Evolutionary conservation across 2,888 invertebrate species (phyloP), one percentile per base, ranked within the genome.

Genomic region (Apamea anceps): DNA sequence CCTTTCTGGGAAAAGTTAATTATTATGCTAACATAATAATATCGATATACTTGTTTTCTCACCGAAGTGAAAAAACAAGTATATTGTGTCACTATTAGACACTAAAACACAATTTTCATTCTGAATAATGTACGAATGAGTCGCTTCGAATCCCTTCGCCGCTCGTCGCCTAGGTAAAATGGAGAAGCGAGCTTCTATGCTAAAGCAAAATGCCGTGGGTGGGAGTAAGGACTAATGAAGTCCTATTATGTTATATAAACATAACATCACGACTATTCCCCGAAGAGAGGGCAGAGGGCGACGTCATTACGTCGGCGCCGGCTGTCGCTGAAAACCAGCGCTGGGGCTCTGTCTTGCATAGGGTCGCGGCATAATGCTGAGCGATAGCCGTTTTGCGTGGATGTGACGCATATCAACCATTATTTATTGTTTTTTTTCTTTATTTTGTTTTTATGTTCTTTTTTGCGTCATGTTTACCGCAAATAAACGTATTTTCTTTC

Each of bases 101-200:
- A 68, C n/a, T 48, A 54, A 54, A 68, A 68, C 66, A 28, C 68
- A 37, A 57, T 81, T 81, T 70, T 42, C 63, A 48, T 65, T 77
- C 12, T 84, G 84, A 81, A 84, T 84, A 70, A 84, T 84, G 78
- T 70, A 81, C 70, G 77, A 70, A 70, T 57, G 62, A 63, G 37
- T 77, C 62, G 60, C 60, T 48, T 72, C 32, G 51, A 21, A n/a
- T 67, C 67, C 67, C 66, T 51, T 51, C 48, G n/a, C 51, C 21
- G 28, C 18, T 21, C 21, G 15, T 75, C 77, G 77, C 83, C 62
- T 68, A 62, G 66, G 77, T 54, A 68, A 62, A 63, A 48, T 62
- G 45, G 45, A 80, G 45, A 54, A 68, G 45, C 18, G 18, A 57
- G 37, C 67, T 77, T 83, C 37, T 37, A 77, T 84, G 62, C 42